These are phyloP conservation scores for Glyphotaelius pellucidus DNA, from an alignment of 2,888 invertebrate genomes.

Conservation along the genomic window DNA sequence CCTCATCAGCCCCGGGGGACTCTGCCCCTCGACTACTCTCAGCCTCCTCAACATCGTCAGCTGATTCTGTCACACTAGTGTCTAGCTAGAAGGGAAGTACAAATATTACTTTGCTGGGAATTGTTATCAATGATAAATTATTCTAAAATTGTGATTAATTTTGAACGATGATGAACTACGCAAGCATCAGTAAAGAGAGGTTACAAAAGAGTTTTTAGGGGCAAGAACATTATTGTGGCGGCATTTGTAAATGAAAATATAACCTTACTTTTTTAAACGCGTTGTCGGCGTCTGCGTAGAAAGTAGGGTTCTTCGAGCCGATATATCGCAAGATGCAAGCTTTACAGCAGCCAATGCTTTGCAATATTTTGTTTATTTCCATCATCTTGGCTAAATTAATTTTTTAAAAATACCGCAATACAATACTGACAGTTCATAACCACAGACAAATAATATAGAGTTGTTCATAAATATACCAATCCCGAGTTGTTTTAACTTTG, in stretches of 20 bases:
- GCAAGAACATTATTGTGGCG: neutral
- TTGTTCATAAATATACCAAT: too few species aligned
- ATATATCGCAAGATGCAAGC: conserved; percentile 84
- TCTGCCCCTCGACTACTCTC: neutral
- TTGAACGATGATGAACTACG: too few species aligned
- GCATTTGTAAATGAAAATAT: conserved; percentile 51
- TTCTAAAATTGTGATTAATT: too few species aligned
- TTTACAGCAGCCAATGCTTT: conserved; percentile 79
- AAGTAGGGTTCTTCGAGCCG: conserved; percentile 77
- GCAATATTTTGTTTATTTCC: conserved; percentile 49
- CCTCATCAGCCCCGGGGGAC: conserved; percentile 1
- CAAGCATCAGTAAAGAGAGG: too few species aligned
- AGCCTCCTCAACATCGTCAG: neutral
- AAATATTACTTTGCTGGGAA: neutral
- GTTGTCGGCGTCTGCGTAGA: conserved; percentile 75
- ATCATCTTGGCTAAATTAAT: conserved; percentile 44
- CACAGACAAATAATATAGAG: too few species aligned
- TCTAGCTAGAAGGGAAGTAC: neutral
- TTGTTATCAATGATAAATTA: too few species aligned
- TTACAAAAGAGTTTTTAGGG: neutral
- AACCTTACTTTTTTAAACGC: conserved; percentile 61
- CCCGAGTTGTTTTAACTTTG: too few species aligned
- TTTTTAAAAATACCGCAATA: neutral
- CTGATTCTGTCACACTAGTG: neutral
- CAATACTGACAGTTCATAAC: neutral